These are phyloP conservation scores for Sylvilagus bachmani DNA, from an alignment of 2,113 vertebrate species.

Conservation along the genomic window DNA sequence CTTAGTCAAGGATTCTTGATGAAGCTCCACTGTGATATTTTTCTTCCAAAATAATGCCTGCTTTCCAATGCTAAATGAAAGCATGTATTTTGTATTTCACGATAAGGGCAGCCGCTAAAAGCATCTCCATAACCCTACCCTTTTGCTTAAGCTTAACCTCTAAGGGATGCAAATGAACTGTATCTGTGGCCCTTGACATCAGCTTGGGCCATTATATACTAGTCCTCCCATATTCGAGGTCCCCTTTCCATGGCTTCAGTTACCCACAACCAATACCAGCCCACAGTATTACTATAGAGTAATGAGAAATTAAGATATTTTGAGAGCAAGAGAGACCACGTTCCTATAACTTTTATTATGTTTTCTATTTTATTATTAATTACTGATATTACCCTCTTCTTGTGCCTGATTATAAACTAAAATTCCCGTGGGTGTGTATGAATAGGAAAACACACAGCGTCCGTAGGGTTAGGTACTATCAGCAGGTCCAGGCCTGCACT, in stretches of 20 bases:
- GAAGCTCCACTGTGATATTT: neutral
- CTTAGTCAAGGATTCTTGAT: neutral
- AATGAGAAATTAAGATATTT: neutral
- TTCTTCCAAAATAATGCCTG: neutral
- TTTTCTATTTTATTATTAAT: neutral
- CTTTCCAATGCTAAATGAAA: neutral
- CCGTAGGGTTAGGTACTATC: neutral
- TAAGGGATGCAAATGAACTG: neutral
- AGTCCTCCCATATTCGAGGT: neutral
- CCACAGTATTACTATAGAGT: neutral
- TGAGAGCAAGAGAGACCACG: neutral
- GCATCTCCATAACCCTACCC: accelerated
- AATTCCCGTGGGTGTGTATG: neutral
- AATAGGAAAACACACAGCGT: neutral
- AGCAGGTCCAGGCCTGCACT: neutral
- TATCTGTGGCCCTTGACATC: neutral
- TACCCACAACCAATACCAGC: neutral
- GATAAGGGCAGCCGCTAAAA: neutral
- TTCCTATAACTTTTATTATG: neutral
- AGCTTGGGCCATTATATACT: neutral
- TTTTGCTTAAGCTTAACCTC: neutral
- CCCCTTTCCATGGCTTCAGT: neutral
- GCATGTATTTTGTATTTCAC: neutral
- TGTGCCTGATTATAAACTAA: neutral
- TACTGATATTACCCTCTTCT: neutral